Evolutionary conservation across 2,888 invertebrate species (phyloP), one percentile per base, ranked within the genome.

Genomic region (Lasioglossum lativentre): DNA sequence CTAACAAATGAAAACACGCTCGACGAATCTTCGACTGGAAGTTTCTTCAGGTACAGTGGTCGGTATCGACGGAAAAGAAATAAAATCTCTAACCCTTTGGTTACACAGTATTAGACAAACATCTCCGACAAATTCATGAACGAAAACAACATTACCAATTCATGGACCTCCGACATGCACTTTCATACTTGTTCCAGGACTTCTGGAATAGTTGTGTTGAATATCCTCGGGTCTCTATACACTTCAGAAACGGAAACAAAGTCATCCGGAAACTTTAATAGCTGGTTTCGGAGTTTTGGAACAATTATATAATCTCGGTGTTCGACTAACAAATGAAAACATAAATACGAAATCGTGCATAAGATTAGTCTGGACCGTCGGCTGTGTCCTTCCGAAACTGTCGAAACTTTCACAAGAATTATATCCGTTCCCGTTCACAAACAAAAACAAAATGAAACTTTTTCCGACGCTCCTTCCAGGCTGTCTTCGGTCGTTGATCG

Each of bases 21-120:
- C 66, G 30, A 5, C 59, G 14, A 59, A 59, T 59, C 59, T 59
- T 59, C 27, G 27, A 27, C 8, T 27, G 14, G 59, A 27, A 59
- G 27, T 27, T 34, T 66, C 66, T 66, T 66, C 66, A 34, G 66
- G 66, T 66, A 66, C 66, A 66, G 30, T 8, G 66, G 16, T 66
- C 19, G 30, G 30, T 6, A 45, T 45, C 16, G 16, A 27, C 63
- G 30, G 8, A 34, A 66, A 66, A 12, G 1, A 66, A 34, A 66
- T 34, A 16, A 34, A 66, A 66, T 59, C n/a, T 2, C 27, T 27
- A 30, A 63, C 16, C 63, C 6, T 66, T 30, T 8, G 1, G 8
- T 19, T 16, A 66, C 66, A 19, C 16, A 2, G 19, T 30, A 30
- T 63, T n/a, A 27, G 1, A n/a, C n/a, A n/a, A 12, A 12, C 4